Conservation (phyloP, 2,797 vertebrate species). For the Ctenopoma kingsleyae region DNA sequence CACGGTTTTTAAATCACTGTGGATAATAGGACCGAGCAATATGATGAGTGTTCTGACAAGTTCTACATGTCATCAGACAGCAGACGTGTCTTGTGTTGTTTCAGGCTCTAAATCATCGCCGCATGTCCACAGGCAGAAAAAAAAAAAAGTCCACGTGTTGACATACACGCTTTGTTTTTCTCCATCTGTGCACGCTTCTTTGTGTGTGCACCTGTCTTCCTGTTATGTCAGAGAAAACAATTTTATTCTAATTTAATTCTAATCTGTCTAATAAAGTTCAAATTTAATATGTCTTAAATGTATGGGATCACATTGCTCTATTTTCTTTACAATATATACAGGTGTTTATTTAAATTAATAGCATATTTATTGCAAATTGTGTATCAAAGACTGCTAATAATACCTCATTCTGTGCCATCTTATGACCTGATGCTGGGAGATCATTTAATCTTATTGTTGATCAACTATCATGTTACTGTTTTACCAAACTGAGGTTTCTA, state of each 20-base stretch:
- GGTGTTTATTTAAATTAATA: neutral
- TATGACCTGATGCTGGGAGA: neutral
- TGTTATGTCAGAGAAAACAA: constrained; percentile 16
- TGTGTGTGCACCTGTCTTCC: neutral
- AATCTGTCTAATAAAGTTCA: constrained; percentile 21
- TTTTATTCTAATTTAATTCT: constrained; percentile 21
- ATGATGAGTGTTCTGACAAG: constrained; percentile 22
- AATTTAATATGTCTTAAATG: constrained; percentile 13
- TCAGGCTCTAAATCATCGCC: neutral
- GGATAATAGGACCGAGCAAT: constrained; percentile 26
- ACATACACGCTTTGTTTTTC: constrained; percentile 5
- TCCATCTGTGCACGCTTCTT: neutral
- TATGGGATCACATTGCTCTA: constrained; percentile 5
- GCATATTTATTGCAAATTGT: constrained; percentile 11
- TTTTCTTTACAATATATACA: constrained; percentile 1
- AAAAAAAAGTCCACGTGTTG: constrained; percentile 3
- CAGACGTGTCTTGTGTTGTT: constrained; percentile 24
- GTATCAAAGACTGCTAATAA: constrained; percentile 22
- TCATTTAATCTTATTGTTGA: constrained; percentile 30
- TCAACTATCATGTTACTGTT: constrained; percentile 1
- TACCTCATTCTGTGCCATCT: constrained; percentile 1
- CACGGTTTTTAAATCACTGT: constrained; percentile 31
- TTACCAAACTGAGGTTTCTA: neutral
- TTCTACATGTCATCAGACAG: constrained; percentile 54
- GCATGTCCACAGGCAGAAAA: neutral